Conservation (phyloP, 2,113 vertebrate genomes). For the Edolisoma coerulescens region DNA sequence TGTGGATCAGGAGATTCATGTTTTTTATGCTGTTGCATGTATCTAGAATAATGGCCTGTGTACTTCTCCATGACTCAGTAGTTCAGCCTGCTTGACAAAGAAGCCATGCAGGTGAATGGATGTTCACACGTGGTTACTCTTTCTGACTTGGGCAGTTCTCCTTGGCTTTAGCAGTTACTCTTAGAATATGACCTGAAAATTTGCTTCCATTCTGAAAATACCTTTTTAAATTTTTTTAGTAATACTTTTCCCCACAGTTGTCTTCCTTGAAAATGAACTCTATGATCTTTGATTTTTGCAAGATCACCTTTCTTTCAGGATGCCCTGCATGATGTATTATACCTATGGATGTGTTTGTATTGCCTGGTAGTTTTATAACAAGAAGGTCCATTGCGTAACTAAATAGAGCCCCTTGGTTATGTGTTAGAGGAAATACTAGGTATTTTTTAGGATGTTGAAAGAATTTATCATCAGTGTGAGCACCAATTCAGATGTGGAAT, state of each 20-base stretch:
- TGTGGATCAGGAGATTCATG: background rate
- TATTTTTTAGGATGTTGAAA: background rate
- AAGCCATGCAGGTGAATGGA: background rate
- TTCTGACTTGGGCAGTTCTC: background rate
- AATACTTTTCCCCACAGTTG: background rate
- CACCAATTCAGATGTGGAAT: background rate
- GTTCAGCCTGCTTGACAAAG: background rate
- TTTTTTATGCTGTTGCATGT: background rate
- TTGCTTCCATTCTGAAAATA: background rate
- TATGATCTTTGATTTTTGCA: background rate
- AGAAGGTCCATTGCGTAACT: background rate
- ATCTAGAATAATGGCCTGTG: background rate
- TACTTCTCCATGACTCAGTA: background rate
- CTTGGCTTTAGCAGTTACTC: background rate
- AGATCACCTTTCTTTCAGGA: background rate
- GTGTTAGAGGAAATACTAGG: background rate
- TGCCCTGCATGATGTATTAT: accelerated
- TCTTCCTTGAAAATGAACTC: background rate
- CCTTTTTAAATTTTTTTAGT: background rate
- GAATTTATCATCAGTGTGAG: background rate
- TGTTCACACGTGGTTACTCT: background rate
- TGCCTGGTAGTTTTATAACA: background rate
- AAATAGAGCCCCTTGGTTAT: background rate
- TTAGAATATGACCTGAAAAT: background rate
- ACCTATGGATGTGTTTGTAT: background rate